These are phyloP conservation scores for Cyclophora punctaria DNA, from an alignment of 2,888 invertebrate genomes.

Conservation along the genomic window DNA sequence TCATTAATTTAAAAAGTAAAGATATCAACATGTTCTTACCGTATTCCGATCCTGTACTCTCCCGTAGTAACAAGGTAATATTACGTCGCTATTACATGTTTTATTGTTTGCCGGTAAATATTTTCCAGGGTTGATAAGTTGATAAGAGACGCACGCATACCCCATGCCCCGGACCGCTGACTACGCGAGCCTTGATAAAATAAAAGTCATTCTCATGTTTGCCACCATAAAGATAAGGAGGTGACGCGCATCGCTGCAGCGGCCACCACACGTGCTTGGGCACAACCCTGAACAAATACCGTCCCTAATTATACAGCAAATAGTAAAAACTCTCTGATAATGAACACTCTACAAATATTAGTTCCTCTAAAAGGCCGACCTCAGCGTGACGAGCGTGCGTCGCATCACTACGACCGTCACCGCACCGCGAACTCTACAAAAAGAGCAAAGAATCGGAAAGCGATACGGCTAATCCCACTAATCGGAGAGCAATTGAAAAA, in stretches of 20 bases:
- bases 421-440: conserved; percentile 60
- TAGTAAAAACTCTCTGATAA: conserved; percentile 55
- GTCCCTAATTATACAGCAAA: conserved; percentile 56
- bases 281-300: conserved; percentile 50
- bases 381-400: conserved; percentile 27
- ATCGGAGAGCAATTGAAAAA: conserved; percentile 76
- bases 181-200: conserved; percentile 60
- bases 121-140: conserved; percentile 47
- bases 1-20: too few relatives aligned
- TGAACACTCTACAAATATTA: conserved; percentile 32
- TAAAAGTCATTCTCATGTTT: conserved; percentile 56
- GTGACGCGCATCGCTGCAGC: conserved; percentile 44
- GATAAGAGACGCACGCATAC: too few relatives aligned
- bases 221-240: conserved; percentile 62
- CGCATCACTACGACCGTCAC: conserved; percentile 12
- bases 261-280: conserved; percentile 52
- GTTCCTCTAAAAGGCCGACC: conserved; percentile 23
- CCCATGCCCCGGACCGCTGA: conserved; percentile 48
- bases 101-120: conserved; percentile 47
- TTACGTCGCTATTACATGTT: conserved; percentile 36
- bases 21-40: not conserved
- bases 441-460: conserved; percentile 71
- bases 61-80: conserved; percentile 16
- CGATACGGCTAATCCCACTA: conserved; percentile 74
- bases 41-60: not conserved